phyloP scores from a whole-genome alignment of 2,113 vertebrate species.

The Gobio gobio region DNA sequence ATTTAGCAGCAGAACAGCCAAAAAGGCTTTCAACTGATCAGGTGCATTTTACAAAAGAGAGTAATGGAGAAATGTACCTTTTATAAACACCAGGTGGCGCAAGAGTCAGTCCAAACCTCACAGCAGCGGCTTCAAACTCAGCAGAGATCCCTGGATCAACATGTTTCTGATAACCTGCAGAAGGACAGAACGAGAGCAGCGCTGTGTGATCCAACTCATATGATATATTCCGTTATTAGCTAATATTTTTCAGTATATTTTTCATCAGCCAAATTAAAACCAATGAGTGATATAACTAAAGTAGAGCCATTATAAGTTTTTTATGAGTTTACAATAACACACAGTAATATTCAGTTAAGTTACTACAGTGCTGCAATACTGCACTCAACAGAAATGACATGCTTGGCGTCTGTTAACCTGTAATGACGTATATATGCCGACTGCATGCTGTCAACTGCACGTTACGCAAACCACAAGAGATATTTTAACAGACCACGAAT shows the following conservation, averaged over 20 bases:
- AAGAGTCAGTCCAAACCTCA: constrained; percentile 81
- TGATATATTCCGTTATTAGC: not conserved
- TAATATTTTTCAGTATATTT: not conserved
- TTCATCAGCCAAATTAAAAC: not conserved
- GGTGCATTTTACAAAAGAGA: not conserved
- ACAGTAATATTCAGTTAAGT: not conserved
- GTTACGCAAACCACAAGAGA: constrained; percentile 60
- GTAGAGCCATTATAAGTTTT: not conserved
- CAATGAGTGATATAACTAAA: no score
- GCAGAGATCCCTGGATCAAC: constrained; percentile 81
- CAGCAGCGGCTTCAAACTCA: constrained; percentile 75
- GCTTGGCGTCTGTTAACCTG: constrained; percentile 57
- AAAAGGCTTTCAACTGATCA: not conserved
- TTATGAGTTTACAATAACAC: not conserved
- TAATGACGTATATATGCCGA: constrained; percentile 54
- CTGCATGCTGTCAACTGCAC: constrained; percentile 24
- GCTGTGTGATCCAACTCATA: not conserved
- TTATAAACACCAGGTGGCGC: constrained; percentile 86
- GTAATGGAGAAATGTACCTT: constrained; percentile 73
- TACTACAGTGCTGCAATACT: not conserved
- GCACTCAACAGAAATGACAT: constrained; percentile 42
- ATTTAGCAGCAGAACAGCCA: not conserved
- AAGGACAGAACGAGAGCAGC: not conserved
- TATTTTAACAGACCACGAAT: constrained; percentile 64
- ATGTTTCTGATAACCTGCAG: constrained; percentile 82